Conservation (phyloP, 2,888 invertebrate genomes). For the Steinernema scapterisci region DNA sequence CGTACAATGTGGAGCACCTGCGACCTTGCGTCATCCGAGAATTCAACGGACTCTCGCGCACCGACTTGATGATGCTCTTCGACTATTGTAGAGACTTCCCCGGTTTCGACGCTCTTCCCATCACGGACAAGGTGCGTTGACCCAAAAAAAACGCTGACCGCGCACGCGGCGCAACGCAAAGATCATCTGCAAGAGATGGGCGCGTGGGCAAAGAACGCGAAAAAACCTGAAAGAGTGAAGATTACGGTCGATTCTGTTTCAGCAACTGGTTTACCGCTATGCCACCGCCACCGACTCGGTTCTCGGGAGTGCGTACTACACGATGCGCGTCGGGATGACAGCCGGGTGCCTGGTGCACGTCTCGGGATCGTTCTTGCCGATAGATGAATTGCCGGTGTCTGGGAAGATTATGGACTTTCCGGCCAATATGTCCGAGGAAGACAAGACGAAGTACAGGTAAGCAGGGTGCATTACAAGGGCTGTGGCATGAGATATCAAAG, state of each 20-base stretch:
- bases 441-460: conserved; percentile 49
- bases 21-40: conserved; percentile 46
- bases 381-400: conserved; percentile 45
- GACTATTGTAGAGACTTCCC: conserved; percentile 48
- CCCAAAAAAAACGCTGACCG: background rate
- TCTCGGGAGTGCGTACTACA: conserved; percentile 51
- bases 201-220: background rate
- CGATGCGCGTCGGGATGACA: conserved; percentile 37
- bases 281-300: conserved; percentile 50
- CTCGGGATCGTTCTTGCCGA: conserved; percentile 42
- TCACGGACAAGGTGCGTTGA: conserved; percentile 43
- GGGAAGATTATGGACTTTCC: conserved; percentile 41
- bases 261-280: conserved; percentile 47
- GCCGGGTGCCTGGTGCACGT: conserved; percentile 40
- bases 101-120: conserved; percentile 44
- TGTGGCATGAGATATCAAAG: too few relatives aligned
- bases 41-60: conserved; percentile 47
- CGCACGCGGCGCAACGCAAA: background rate
- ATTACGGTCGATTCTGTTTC: conserved; percentile 26
- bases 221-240: background rate
- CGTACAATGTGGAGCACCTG: conserved; percentile 44
- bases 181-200: background rate
- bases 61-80: conserved; percentile 50
- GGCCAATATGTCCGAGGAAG: conserved; percentile 38
- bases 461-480: background rate